A percentile compares a stretch with the other conserved stretches of the same genome.
Evolutionary conservation across 2,113 vertebrate genomes (phyloP).

Genomic region (Semnopithecus entellus): DNA sequence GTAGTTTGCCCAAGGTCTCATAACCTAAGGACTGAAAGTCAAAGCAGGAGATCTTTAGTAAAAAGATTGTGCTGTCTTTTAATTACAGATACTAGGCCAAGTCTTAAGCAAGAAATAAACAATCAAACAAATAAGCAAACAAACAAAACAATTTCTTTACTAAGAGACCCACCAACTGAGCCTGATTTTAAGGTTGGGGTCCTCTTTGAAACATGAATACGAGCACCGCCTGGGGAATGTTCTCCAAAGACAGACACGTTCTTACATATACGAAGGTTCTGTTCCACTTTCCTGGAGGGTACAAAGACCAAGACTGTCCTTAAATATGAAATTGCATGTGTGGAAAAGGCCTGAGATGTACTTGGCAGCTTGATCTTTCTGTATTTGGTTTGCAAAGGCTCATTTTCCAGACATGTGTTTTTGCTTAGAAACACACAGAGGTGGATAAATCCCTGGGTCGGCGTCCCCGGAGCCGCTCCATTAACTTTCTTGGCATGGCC

Average conservation of each 20-base stretch:
- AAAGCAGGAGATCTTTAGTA: background rate
- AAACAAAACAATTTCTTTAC: background rate
- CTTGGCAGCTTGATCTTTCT: slow-evolving; percentile 40
- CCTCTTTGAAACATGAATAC: background rate
- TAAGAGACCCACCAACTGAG: background rate
- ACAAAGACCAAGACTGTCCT: slow-evolving; percentile 19
- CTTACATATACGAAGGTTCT: background rate
- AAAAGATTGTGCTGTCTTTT: background rate
- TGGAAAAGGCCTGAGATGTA: slow-evolving; percentile 39
- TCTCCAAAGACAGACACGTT: background rate
- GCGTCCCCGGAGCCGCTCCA: slow-evolving; percentile 70
- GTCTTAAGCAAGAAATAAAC: background rate
- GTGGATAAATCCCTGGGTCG: slow-evolving; percentile 81
- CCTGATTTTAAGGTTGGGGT: background rate
- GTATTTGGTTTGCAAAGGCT: slow-evolving; percentile 67
- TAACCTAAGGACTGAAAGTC: background rate
- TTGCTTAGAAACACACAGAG: slow-evolving; percentile 81
- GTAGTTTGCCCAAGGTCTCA: background rate
- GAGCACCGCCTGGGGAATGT: background rate
- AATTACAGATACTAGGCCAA: background rate
- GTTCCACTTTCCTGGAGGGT: background rate
- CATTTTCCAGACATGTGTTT: slow-evolving; percentile 79
- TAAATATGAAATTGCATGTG: background rate
- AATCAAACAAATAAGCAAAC: background rate
- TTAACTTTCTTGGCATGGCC: slow-evolving; percentile 84